Conservation (phyloP, 2,113 vertebrate genomes). For the Neofelis nebulosa region DNA sequence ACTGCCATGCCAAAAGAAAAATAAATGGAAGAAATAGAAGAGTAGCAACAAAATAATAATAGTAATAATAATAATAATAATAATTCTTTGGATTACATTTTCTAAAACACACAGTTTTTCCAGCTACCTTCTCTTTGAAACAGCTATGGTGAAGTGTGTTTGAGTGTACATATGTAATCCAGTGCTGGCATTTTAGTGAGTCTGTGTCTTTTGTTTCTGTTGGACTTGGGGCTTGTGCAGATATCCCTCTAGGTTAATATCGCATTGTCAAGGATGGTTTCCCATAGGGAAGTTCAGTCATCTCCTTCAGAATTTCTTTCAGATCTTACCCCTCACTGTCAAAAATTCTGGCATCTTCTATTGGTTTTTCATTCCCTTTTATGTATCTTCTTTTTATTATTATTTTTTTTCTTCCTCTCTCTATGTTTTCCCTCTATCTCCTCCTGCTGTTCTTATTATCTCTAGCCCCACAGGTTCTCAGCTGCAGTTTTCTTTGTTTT, state of each 20-base stretch:
- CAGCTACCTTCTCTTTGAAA: constrained; percentile 50
- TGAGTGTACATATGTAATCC: neutral
- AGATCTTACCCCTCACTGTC: constrained; percentile 70
- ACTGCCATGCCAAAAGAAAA: neutral
- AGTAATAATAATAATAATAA: no score
- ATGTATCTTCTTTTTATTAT: constrained; percentile 78
- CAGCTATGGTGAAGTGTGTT: neutral
- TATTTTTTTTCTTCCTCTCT: constrained; percentile 61
- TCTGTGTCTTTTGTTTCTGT: constrained; percentile 58
- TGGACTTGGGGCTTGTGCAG: constrained; percentile 38
- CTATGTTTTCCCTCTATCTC: constrained; percentile 72
- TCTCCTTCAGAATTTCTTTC: constrained; percentile 76
- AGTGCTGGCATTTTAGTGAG: neutral
- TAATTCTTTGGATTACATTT: neutral
- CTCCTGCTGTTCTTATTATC: constrained; percentile 81
- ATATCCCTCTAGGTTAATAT: constrained; percentile 68
- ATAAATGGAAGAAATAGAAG: neutral
- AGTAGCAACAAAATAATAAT: neutral
- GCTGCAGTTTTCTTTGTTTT: constrained; percentile 81
- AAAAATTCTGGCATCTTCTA: constrained; percentile 76
- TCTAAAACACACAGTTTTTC: neutral
- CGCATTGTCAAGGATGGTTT: constrained; percentile 62
- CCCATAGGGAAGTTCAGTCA: constrained; percentile 56
- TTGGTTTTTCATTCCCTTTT: constrained; percentile 80
- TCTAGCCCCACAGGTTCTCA: constrained; percentile 78